A percentile compares a stretch with the other conserved stretches of the same genome.
Evolutionary conservation across 2,797 vertebrate genomes (phyloP).

Genomic region (Tenualosa thibaudeaui): DNA sequence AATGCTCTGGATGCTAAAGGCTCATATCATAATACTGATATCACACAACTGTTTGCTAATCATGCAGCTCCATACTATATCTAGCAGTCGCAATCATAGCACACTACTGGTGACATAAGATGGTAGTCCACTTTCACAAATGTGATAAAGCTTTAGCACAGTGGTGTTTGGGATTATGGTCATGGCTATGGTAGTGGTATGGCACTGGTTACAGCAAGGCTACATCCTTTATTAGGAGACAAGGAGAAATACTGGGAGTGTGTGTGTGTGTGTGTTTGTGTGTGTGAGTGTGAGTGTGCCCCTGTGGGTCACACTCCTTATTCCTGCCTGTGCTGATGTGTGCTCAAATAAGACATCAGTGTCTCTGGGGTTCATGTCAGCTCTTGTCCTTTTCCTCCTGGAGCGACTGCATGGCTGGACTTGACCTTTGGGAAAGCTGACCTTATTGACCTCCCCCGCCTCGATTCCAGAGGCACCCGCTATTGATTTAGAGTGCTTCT

Average conservation of each 20-base stretch:
- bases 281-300: background rate
- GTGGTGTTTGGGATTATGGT: too few relatives aligned
- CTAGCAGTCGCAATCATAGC: too few relatives aligned
- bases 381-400: background rate
- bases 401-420: background rate
- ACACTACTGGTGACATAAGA: too few relatives aligned
- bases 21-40: too few relatives aligned
- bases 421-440: constrained; percentile 3
- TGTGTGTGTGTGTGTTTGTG: background rate
- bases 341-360: background rate
- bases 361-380: background rate
- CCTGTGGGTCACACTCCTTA: background rate
- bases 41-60: too few relatives aligned
- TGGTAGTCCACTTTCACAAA: too few relatives aligned
- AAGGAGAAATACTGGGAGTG: background rate
- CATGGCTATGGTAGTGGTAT: too few relatives aligned
- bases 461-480: background rate
- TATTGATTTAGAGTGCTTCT: background rate
- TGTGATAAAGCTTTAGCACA: too few relatives aligned
- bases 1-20: too few relatives aligned
- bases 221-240: background rate
- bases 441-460: background rate
- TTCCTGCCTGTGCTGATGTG: background rate
- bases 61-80: too few relatives aligned
- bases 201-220: background rate